A percentile compares a stretch with the other conserved stretches of the same genome.
These are phyloP conservation scores for Calephelis virginiensis DNA, from an alignment of 1,140 invertebrate species.

Conservation along the genomic window DNA sequence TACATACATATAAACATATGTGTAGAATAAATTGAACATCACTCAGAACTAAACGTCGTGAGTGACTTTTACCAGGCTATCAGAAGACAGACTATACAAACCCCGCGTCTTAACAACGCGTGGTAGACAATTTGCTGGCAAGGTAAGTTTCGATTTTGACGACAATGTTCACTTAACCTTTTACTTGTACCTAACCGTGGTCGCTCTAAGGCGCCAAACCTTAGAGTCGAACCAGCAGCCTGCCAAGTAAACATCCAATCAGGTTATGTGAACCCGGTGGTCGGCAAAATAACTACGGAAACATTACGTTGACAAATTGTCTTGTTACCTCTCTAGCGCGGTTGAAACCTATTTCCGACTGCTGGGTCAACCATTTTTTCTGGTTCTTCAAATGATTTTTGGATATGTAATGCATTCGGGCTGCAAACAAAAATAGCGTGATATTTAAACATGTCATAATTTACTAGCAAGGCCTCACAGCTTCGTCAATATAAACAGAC, in stretches of 20 bases:
- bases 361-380: constrained; percentile 53
- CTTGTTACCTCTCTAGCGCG: constrained; percentile 46
- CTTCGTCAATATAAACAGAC: not conserved
- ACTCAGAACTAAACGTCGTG: not conserved
- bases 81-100: constrained; percentile 13
- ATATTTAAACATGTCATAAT: not conserved
- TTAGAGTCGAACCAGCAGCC: not conserved
- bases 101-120: constrained; percentile 44
- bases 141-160: constrained; percentile 54
- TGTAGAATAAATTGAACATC: not conserved
- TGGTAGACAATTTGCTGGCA: constrained; percentile 53
- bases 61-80: constrained; percentile 1
- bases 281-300: constrained; percentile 52
- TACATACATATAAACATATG: not conserved
- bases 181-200: constrained; percentile 45
- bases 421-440: constrained; percentile 44
- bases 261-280: constrained; percentile 46
- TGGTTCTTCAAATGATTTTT: constrained; percentile 60
- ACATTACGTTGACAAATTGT: constrained; percentile 58
- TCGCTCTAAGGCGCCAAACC: constrained; percentile 12
- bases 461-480: not conserved
- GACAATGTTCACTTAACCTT: constrained; percentile 51
- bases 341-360: constrained; percentile 29
- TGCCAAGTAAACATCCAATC: constrained; percentile 5
- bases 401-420: constrained; percentile 57